A percentile compares a stretch with the other conserved stretches of the same genome.
Evolutionary conservation across 2,797 vertebrate species (phyloP).

Genomic region (Rallus crepitans): DNA sequence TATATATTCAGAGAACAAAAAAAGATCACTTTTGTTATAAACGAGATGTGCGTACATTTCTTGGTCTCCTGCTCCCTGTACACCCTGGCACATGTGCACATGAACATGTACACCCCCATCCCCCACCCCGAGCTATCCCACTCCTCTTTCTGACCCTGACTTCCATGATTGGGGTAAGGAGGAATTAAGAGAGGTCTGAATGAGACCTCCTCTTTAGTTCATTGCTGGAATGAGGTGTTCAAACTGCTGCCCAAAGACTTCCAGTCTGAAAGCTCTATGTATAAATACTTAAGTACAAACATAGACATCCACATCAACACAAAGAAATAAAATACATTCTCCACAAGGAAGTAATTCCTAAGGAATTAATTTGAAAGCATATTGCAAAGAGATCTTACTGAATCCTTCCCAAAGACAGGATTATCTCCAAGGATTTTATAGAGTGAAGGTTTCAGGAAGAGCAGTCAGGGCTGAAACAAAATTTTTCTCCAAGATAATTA

Average conservation of each 20-base stretch:
- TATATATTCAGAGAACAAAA: background rate
- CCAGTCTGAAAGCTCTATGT: background rate
- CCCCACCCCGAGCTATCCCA: background rate
- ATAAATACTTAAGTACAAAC: background rate
- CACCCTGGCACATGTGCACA: rapidly evolving
- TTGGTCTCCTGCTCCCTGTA: background rate
- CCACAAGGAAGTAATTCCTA: background rate
- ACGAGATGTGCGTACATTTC: background rate
- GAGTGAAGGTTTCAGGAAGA: background rate
- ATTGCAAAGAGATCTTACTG: background rate
- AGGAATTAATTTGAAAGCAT: background rate
- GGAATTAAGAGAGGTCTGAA: background rate
- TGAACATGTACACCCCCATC: too few species aligned
- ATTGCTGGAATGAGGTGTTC: background rate
- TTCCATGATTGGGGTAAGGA: background rate
- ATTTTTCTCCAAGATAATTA: background rate
- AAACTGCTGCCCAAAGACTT: background rate
- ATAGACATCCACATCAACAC: background rate
- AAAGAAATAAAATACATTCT: background rate
- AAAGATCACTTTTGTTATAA: background rate
- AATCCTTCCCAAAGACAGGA: background rate
- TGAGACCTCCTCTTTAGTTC: background rate
- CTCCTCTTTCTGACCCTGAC: background rate
- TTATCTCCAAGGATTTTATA: background rate
- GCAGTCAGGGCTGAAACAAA: background rate